Base-by-base conservation (phyloP, 2,888 invertebrate species). In the Julus scandinavius region DNA sequence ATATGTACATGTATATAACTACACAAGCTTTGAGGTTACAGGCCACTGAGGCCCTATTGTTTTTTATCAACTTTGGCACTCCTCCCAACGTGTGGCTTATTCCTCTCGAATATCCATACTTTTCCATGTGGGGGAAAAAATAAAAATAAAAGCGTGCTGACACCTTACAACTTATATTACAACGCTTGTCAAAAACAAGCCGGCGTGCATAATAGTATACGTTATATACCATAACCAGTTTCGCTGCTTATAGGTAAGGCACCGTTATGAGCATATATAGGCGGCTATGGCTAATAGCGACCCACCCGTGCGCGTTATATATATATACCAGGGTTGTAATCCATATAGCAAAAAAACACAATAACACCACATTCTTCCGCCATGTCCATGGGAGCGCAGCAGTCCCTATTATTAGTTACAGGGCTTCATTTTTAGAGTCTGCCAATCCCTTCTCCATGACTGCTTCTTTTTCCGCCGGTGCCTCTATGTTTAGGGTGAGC, bases 371-470 rank as follows among this genome's bases (percentile, higher is more conserved):
- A 15, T 63, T 63, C n/a, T 63, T n/a, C 58, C 58, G n/a, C 58
- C 17, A 17, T 63, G 17, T 54, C n/a, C 15, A 63, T n/a, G 58
- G 58, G 58, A 63, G 58, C 58, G n/a, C 17, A 13, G 17, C 17
- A n/a, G 58, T 63, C 17, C 58, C 58, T 63, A 63, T 63, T 63
- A 63, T 63, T 63, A 63, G 58, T 63, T 63, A 63, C 58, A 17
- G 58, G 58, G 58, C 58, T 63, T 63, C 58, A 63, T 63, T 63
- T 63, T 63, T n/a, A 63, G 54, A 54, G 58, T 63, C 58, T 63
- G 58, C 58, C 58, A 63, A 63, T 63, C n/a, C 58, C 58, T 63
- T 63, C 11, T 63, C 58, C 58, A 63, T 63, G 58, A 63, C n/a
- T 63, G 58, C n/a, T 63, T 63, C 15, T 63, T 63, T 54, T 54